These are phyloP conservation scores for Micoletzkya japonica DNA, from an alignment of 2,888 invertebrate genomes.

Conservation along the genomic window DNA sequence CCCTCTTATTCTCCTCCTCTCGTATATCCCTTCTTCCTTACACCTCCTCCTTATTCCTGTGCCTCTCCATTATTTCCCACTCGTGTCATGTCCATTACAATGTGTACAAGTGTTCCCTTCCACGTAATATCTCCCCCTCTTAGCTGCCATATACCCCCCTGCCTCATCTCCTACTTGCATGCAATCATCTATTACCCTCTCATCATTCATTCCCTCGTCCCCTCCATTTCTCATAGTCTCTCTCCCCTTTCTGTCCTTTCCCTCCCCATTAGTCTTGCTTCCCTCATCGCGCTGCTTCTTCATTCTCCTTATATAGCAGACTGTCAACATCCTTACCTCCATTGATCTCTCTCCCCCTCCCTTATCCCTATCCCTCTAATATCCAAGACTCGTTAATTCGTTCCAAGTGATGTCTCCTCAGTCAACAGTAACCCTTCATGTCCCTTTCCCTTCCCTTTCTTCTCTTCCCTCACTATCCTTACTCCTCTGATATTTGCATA, in stretches of 20 bases:
- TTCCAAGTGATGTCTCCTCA: no score
- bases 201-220: neutral
- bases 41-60: neutral
- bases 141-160: neutral
- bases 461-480: constrained; percentile 26
- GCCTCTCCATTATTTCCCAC: neutral
- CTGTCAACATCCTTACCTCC: no score
- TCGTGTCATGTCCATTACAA: neutral
- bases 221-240: neutral
- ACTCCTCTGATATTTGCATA: constrained; percentile 8
- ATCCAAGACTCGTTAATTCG: no score
- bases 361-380: no score
- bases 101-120: constrained; percentile 12
- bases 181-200: neutral
- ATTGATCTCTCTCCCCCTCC: no score
- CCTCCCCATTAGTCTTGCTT: neutral
- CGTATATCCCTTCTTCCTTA: constrained; percentile 1
- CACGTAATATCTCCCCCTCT: constrained; percentile 29
- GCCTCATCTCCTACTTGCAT: neutral
- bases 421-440: no score
- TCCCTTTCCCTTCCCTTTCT: no score
- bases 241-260: neutral
- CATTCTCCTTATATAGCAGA: no score
- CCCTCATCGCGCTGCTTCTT: constrained; percentile 9
- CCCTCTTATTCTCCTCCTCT: constrained; percentile 4